phyloP scores from a whole-genome alignment of 2,113 vertebrate species.

The Esox niger region DNA sequence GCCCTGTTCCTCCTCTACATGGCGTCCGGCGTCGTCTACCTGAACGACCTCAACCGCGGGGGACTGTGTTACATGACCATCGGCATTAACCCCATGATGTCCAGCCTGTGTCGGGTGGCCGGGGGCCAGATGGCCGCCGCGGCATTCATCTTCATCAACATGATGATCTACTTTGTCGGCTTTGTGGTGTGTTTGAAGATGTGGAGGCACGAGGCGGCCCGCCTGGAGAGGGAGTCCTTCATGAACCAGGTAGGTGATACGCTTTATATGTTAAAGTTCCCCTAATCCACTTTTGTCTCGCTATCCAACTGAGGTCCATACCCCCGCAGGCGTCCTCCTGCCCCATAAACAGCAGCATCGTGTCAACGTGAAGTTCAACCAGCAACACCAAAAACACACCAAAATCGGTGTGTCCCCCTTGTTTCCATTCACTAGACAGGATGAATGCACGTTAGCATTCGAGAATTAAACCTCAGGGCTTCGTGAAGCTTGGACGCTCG shows the following conservation, averaged over 20 bases:
- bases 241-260: constrained; percentile 30
- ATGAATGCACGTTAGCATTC: no score
- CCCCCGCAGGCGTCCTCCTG: no score
- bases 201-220: constrained; percentile 64
- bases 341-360: no score
- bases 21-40: constrained; percentile 72
- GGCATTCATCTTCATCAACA: constrained; percentile 73
- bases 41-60: constrained; percentile 75
- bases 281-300: no score
- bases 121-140: constrained; percentile 79
- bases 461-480: no score
- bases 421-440: no score
- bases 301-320: no score
- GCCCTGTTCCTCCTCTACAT: constrained; percentile 75
- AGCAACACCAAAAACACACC: no score
- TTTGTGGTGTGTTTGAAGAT: constrained; percentile 69
- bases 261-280: no score
- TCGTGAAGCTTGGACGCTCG: no score
- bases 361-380: no score
- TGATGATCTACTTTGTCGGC: constrained; percentile 63
- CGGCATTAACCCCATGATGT: constrained; percentile 65
- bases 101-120: constrained; percentile 63
- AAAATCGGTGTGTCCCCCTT: no score
- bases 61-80: constrained; percentile 73
- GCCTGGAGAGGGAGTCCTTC: constrained; percentile 21